A percentile compares a stretch with the other conserved stretches of the same genome.
phyloP scores from a whole-genome alignment of 2,797 vertebrate genomes.

The Pangasius larnaudii region DNA sequence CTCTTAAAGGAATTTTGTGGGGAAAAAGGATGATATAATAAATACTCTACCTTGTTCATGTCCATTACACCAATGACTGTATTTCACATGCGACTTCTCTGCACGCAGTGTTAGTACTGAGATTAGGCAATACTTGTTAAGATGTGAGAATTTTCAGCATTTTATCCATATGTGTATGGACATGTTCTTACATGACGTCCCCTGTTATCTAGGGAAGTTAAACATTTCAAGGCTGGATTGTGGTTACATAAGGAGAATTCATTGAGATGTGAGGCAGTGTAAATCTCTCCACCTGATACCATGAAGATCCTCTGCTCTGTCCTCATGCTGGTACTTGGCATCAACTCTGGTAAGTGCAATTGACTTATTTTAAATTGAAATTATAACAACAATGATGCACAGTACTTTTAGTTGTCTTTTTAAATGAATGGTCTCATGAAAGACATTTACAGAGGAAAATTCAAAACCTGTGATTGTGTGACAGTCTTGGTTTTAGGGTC shows the following conservation, averaged over 20 bases:
- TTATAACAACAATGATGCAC: neutral
- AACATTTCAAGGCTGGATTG: constrained; percentile 37
- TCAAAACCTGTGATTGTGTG: neutral
- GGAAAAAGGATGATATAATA: too few species aligned
- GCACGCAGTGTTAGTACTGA: neutral
- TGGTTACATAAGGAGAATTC: constrained; percentile 55
- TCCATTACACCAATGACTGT: neutral
- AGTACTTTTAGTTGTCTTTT: neutral
- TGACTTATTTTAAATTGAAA: neutral
- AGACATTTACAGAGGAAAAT: neutral
- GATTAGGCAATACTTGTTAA: neutral
- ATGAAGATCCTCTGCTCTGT: constrained; percentile 64
- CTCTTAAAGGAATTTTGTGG: too few species aligned
- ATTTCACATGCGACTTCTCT: too few species aligned
- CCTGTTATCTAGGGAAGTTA: constrained; percentile 11
- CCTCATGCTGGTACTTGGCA: constrained; percentile 60
- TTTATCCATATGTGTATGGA: neutral
- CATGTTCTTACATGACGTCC: neutral
- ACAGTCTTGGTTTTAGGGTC: neutral
- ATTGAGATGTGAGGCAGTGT: neutral
- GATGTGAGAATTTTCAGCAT: neutral
- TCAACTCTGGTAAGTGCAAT: constrained; percentile 65
- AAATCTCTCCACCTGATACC: constrained; percentile 15
- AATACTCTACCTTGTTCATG: neutral
- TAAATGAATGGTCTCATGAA: neutral